phyloP scores from a whole-genome alignment of 2,888 invertebrate species.

The Tinea trinotella region DNA sequence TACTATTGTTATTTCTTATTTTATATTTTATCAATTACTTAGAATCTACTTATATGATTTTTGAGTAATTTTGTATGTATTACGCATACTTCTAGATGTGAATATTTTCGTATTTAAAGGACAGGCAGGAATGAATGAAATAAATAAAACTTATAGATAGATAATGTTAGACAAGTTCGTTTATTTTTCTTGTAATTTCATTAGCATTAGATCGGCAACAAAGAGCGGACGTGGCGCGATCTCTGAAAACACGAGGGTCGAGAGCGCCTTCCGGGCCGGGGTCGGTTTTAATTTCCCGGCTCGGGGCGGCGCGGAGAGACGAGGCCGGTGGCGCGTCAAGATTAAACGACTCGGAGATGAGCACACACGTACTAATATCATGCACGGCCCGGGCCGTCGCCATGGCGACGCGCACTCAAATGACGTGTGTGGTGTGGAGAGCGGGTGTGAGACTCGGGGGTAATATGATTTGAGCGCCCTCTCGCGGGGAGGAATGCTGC shows the following conservation, averaged over 20 bases:
- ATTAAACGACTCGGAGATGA: slow-evolving; percentile 68
- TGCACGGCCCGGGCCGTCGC: slow-evolving; percentile 76
- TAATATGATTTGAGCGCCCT: slow-evolving; percentile 65
- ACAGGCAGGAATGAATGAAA: too few relatives aligned
- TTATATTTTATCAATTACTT: too few relatives aligned
- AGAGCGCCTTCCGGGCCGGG: slow-evolving; percentile 60
- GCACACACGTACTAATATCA: slow-evolving; percentile 68
- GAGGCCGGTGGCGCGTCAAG: slow-evolving; percentile 44
- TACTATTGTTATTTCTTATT: too few relatives aligned
- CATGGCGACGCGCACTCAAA: slow-evolving; percentile 78
- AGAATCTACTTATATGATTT: too few relatives aligned
- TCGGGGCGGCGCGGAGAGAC: slow-evolving; percentile 31
- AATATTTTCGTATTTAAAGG: too few relatives aligned
- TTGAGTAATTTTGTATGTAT: too few relatives aligned
- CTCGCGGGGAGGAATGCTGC: slow-evolving; percentile 28
- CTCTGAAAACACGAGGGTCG: slow-evolving; percentile 26
- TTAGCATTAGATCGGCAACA: neutral
- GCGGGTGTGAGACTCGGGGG: slow-evolving; percentile 54
- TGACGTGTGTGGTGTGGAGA: slow-evolving; percentile 72
- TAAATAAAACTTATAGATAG: too few relatives aligned
- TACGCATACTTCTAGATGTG: too few relatives aligned
- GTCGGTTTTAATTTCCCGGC: slow-evolving; percentile 68
- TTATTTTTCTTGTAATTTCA: neutral
- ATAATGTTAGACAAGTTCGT: too few relatives aligned
- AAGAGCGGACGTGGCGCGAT: neutral